Conservation (phyloP, 2,797 vertebrate species). For the Nannoperca obscura region DNA sequence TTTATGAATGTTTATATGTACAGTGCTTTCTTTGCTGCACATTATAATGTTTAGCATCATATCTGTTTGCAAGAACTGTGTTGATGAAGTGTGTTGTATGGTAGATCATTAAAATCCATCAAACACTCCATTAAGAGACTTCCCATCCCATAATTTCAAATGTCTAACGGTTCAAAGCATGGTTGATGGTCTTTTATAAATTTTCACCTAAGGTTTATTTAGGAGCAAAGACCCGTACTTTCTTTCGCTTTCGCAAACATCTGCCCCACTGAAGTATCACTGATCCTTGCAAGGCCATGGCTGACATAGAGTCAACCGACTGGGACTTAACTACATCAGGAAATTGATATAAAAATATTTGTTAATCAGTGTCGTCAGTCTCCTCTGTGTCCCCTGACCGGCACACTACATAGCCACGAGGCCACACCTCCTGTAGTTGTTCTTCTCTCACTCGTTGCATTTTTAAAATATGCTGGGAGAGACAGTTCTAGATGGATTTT, state of each 20-base stretch:
- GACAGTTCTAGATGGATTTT: not conserved
- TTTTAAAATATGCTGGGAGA: too few relatives aligned
- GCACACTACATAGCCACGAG: too few relatives aligned
- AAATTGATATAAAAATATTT: too few relatives aligned
- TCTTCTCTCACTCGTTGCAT: too few relatives aligned
- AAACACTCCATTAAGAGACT: conserved; percentile 57
- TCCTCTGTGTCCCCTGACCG: too few relatives aligned
- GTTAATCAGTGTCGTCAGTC: too few relatives aligned
- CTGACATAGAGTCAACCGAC: too few relatives aligned
- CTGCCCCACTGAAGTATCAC: not conserved
- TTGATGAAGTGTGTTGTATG: conserved; percentile 29
- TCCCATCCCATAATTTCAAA: conserved; percentile 51
- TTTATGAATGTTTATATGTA: not conserved
- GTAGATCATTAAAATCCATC: conserved; percentile 59
- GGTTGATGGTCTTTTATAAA: conserved; percentile 40
- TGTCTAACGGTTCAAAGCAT: conserved; percentile 51
- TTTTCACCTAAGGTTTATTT: conserved; percentile 26
- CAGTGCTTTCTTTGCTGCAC: not conserved
- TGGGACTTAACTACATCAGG: too few relatives aligned
- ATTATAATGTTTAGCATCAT: conserved; percentile 19
- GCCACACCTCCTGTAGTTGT: too few relatives aligned
- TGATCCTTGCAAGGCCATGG: too few relatives aligned
- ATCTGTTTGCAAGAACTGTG: conserved; percentile 30
- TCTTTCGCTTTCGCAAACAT: not conserved
- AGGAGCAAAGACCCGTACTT: not conserved